Conservation (phyloP, 2,888 invertebrate genomes). For the Nasonia oneida region DNA sequence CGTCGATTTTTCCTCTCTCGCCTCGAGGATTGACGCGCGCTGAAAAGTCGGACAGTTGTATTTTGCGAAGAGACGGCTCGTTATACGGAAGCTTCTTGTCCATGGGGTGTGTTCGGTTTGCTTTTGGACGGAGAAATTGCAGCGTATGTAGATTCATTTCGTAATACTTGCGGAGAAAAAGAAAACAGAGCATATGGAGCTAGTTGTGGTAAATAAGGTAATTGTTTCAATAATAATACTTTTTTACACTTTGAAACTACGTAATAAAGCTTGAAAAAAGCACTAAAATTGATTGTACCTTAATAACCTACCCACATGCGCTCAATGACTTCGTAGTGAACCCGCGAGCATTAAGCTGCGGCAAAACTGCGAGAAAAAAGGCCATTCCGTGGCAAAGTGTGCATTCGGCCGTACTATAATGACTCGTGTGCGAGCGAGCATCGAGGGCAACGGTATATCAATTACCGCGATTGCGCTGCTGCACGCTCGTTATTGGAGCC, state of each 20-base stretch:
- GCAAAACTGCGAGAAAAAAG: background rate
- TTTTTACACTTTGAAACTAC: background rate
- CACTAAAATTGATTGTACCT: background rate
- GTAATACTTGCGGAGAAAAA: background rate
- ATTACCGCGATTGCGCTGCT: constrained; percentile 44
- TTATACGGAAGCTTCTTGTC: background rate
- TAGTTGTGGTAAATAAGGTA: no score
- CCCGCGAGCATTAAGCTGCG: background rate
- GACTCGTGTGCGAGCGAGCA: constrained; percentile 7
- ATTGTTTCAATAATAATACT: no score
- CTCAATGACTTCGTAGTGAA: background rate
- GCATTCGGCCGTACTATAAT: constrained; percentile 27
- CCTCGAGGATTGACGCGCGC: background rate
- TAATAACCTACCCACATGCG: background rate
- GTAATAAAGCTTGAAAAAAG: background rate
- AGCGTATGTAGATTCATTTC: background rate
- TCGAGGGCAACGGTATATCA: constrained; percentile 49
- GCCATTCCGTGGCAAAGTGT: constrained; percentile 42
- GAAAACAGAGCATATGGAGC: no score
- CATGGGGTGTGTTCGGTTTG: background rate
- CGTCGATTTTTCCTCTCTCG: constrained; percentile 30
- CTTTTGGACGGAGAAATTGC: background rate
- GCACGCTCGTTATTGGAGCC: background rate
- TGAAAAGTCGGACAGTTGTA: constrained; percentile 14
- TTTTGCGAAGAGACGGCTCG: background rate